Evolutionary conservation across 2,888 invertebrate species (phyloP).

Genomic region (Laothoe populi): DNA sequence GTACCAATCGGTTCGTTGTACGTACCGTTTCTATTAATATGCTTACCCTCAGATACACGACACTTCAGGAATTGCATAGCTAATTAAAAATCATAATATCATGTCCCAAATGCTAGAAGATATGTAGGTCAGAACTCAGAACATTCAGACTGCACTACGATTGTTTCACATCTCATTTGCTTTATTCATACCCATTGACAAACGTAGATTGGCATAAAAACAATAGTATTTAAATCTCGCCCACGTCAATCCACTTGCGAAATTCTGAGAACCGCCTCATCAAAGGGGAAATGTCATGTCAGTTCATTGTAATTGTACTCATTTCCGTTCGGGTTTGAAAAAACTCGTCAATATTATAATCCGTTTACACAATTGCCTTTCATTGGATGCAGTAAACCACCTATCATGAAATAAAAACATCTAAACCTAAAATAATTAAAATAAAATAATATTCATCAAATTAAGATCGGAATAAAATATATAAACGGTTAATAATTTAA

Average conservation of each 20-base stretch:
- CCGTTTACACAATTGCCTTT: neutral
- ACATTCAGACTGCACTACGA: neutral
- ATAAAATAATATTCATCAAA: no score
- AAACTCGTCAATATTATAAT: no score
- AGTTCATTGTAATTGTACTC: constrained; percentile 9
- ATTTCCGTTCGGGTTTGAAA: constrained; percentile 8
- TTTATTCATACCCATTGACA: constrained; percentile 13
- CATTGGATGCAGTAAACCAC: neutral
- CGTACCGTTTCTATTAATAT: neutral
- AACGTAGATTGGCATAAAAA: constrained; percentile 22
- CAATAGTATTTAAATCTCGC: constrained; percentile 21
- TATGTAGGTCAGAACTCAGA: constrained; percentile 15
- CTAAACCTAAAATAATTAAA: no score
- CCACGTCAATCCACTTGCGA: constrained; percentile 16
- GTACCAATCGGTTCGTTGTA: constrained; percentile 30
- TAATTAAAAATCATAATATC: constrained; percentile 11
- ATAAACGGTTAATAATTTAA: no score
- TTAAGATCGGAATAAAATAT: no score
- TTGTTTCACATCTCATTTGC: constrained; percentile 3
- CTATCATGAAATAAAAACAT: no score
- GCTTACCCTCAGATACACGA: neutral
- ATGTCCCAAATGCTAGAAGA: neutral
- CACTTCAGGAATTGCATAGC: neutral
- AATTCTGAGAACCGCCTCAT: constrained; percentile 19
- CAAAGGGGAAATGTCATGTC: constrained; percentile 17